Base-by-base conservation (phyloP, 2,888 invertebrate species). In the Philereme transversata region DNA sequence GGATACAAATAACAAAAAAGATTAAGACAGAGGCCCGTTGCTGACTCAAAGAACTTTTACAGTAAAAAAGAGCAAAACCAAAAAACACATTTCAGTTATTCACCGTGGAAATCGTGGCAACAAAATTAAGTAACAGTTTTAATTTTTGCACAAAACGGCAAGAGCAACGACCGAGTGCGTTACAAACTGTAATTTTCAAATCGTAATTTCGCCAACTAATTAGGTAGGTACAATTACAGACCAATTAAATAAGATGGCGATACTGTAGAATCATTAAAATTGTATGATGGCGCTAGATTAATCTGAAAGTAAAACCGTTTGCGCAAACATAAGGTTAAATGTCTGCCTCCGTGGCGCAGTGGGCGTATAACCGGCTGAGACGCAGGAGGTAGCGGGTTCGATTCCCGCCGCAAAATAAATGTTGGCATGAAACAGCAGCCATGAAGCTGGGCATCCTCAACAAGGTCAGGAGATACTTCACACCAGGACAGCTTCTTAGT, bases 131-230 rank as follows among this genome's bases (percentile, higher is more conserved):
- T 59, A 59, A 53, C 59, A 48, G 58, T 53, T 53, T 59, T 53
- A 57, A 51, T 62, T 62, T 62, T 50, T 62, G 41, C 55, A 51
- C 55, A 35, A 57, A 57, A 53, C 52, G 33, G 22, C 33, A 3
- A 41, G 57, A 22, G 40, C 62, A 62, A 55, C 38, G 62, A 62
- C 62, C 62, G 50, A 6, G 33, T 8, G 11, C 4, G 41, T 55
- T 55, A n/a, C 51, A 9, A 62, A 53, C 50, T 47, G 54, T 57
- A 46, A 61, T 57, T 60, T 56, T 9, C 8, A 48, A 35, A 35
- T 43, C 4, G 50, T n/a, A 51, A 53, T 57, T 57, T 57, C 48
- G 51, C 57, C 36, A 53, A 41, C 36, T 57, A 47, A 58, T 62
- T 58, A 22, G 22, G 22, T 22, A 22, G 22, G 1, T 22, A 58